A percentile compares a stretch with the other conserved stretches of the same genome.
Conservation (phyloP, 2,797 vertebrate genomes). For the Eulemur rubriventer region DNA sequence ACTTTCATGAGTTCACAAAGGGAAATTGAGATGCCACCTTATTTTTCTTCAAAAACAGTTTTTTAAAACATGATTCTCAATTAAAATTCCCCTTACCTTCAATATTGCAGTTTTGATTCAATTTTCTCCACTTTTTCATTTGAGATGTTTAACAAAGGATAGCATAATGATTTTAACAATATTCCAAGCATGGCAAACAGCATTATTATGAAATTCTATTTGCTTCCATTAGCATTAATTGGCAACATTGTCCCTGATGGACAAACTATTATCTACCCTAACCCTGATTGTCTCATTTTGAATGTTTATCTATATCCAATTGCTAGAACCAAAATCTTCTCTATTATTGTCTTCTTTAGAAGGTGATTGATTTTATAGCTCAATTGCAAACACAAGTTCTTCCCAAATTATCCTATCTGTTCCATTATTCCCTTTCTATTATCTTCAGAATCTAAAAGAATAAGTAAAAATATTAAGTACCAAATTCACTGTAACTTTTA, state of each 20-base stretch:
- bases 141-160: conserved; percentile 50
- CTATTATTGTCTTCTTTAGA: conserved; percentile 76
- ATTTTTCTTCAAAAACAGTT: background rate
- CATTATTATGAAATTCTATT: conserved; percentile 74
- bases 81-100: conserved; percentile 53
- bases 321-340: conserved; percentile 66
- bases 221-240: conserved; percentile 80
- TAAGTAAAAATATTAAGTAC: conserved; percentile 78
- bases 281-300: conserved; percentile 70
- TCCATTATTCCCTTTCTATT: conserved; percentile 81
- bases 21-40: background rate
- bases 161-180: conserved; percentile 36
- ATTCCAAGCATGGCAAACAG: conserved; percentile 54
- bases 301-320: conserved; percentile 81
- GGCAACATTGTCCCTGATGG: conserved; percentile 65
- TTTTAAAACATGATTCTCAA: conserved; percentile 49
- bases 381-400: conserved; percentile 81
- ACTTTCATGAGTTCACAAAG: background rate
- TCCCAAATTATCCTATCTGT: conserved; percentile 81
- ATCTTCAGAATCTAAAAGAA: conserved; percentile 68
- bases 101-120: conserved; percentile 16
- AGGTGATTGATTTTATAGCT: conserved; percentile 82
- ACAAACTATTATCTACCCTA: conserved; percentile 81
- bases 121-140: conserved; percentile 41
- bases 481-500: conserved; percentile 80